Conservation (phyloP, 2,888 invertebrate species). For the Nysson spinosus region DNA sequence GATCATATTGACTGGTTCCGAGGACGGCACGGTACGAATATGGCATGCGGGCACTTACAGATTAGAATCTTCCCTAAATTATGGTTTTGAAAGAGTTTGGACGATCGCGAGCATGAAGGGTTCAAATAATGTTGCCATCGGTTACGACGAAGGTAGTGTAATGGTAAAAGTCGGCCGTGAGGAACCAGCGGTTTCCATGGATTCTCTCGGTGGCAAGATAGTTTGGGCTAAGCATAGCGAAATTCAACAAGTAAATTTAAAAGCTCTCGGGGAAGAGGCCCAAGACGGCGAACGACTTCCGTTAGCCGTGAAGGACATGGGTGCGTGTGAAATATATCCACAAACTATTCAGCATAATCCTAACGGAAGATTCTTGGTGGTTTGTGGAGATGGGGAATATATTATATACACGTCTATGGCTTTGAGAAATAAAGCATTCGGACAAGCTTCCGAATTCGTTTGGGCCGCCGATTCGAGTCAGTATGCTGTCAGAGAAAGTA, state of each 20-base stretch:
- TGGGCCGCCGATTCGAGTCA: conserved; percentile 99
- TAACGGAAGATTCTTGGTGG: conserved; percentile 95
- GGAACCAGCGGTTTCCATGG: conserved; percentile 99
- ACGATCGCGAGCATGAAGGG: conserved; percentile 95
- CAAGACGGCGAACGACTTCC: conserved; percentile 81
- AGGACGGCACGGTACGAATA: conserved; percentile 97
- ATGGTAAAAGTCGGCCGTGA: conserved; percentile 98
- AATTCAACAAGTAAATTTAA: conserved; percentile 97
- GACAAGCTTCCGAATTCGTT: conserved; percentile 98
- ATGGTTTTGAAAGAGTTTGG: conserved; percentile 99
- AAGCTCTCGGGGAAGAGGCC: conserved; percentile 87
- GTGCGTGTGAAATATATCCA: conserved; percentile 99
- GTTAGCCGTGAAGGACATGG: conserved; percentile 98
- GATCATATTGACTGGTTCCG: conserved; percentile 97
- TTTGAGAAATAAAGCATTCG: conserved; percentile 98
- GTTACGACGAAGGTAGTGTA: conserved; percentile 98
- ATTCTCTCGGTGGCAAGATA: conserved; percentile 98
- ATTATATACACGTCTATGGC: conserved; percentile 99
- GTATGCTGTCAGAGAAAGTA: conserved; percentile 92
- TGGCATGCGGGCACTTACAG: conserved; percentile 99
- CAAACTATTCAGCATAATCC: conserved; percentile 99
- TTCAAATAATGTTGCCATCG: conserved; percentile 96
- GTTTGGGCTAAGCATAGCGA: conserved; percentile 99
- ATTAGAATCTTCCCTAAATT: conserved; percentile 96
- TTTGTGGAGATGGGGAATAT: conserved; percentile 99